These are phyloP conservation scores for Magallana angulata DNA, from an alignment of 1,140 invertebrate species.

Conservation along the genomic window DNA sequence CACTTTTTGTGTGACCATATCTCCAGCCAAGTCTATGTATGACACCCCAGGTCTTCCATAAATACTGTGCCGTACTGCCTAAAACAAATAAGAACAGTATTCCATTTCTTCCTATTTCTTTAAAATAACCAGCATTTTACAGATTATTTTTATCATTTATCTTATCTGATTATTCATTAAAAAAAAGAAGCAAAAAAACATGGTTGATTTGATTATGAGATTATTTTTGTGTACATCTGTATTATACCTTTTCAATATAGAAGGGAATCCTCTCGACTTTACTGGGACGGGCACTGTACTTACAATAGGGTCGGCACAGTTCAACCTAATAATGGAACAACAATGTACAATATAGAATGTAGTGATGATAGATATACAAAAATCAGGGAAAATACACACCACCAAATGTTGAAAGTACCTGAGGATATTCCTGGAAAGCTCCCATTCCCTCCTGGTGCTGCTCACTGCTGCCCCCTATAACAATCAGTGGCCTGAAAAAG, in stretches of 20 bases:
- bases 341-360: not conserved
- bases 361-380: not conserved
- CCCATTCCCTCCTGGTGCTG: conserved; percentile 95
- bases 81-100: conserved; percentile 21
- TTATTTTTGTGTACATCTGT: not conserved
- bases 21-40: conserved; percentile 95
- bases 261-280: conserved; percentile 89
- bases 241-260: conserved; percentile 90
- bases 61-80: conserved; percentile 89
- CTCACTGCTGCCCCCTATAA: conserved; percentile 94
- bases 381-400: too few species aligned
- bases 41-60: conserved; percentile 92
- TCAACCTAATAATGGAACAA: conserved; percentile 83
- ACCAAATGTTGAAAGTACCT: conserved; percentile 77
- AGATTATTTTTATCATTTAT: too few species aligned
- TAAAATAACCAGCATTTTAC: too few species aligned
- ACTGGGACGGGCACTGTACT: conserved; percentile 93
- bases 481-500: conserved; percentile 87
- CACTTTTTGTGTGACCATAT: conserved; percentile 83
- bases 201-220: too few species aligned
- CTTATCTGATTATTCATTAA: too few species aligned
- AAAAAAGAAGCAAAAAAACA: too few species aligned
- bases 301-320: conserved; percentile 89
- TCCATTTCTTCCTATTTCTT: too few species aligned
- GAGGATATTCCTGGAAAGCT: conserved; percentile 96